Evolutionary conservation across 2,797 vertebrate genomes (phyloP), one percentile per base, ranked within the genome.

Genomic region (Takifugu rubripes): DNA sequence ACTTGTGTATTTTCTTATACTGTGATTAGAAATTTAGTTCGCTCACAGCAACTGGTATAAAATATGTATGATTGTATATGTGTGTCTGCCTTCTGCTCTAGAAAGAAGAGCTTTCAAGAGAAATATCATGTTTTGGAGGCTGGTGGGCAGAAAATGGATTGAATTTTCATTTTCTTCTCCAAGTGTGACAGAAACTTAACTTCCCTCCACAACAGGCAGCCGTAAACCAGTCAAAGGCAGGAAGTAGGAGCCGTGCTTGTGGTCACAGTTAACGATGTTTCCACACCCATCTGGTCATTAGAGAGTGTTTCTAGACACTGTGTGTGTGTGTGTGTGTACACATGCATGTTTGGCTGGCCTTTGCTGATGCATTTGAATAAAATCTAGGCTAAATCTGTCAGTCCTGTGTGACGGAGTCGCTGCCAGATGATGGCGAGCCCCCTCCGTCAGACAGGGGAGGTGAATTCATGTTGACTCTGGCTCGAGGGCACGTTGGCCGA

Each of bases 121-220:
- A 33, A 33, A 33, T 11, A 11, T 8, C 33, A 33, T 33, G 31
- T 10, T 33, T 33, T 33, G 31, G 31, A 33, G 31, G 31, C 2
- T 33, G 31, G 6, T 33, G 31, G 27, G 27, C 21, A 27, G 27
- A 27, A 33, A 33, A 10, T 33, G 31, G 31, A 33, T 33, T 33
- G 52, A 48, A 79, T 73, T 81, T 66, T 65, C 62, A 54, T 21
- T 42, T 54, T 48, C 54, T 50, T 59, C 64, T 2, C 0, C 17
- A 16, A 72, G 70, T 63, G 33, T 66, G 51, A 49, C 46, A 14
- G 51, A 29, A 16, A 21, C 49, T 64, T 70, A 42, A 15, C 59
- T 72, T 24, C 27, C 27, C 24, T 55, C 57, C 70, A 52, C 51
- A 68, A 74, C 54, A 71, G 48, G 9, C 56, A 54, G 45, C 27